Evolutionary conservation across 2,113 vertebrate genomes (phyloP).

Genomic region (Notothenia coriiceps): DNA sequence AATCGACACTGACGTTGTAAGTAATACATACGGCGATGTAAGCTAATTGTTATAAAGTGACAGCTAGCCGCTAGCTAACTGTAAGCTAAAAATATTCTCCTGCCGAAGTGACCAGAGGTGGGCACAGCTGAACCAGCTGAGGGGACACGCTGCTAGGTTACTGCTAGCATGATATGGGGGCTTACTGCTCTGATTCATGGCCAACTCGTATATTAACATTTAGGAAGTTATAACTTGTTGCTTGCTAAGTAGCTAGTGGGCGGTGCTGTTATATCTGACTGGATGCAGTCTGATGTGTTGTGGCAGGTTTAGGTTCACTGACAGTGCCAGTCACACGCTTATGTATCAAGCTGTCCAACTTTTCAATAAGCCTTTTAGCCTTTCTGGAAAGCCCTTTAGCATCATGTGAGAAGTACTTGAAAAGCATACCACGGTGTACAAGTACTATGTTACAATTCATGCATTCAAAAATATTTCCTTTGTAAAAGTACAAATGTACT

Average conservation of each 20-base stretch:
- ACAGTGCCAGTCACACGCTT: not conserved
- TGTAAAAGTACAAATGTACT: no score
- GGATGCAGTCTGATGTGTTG: not conserved
- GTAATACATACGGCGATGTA: not conserved
- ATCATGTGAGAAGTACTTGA: not conserved
- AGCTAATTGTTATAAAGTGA: not conserved
- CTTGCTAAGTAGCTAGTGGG: slow-evolving; percentile 1
- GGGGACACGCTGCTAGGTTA: not conserved
- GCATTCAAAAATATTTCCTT: no score
- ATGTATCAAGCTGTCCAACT: not conserved
- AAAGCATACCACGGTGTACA: no score
- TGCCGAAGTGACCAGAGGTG: slow-evolving; percentile 12
- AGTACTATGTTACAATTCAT: no score
- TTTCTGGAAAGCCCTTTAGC: not conserved
- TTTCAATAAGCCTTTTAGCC: not conserved
- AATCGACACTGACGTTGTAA: not conserved
- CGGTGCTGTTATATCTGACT: not conserved
- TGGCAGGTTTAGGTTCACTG: slow-evolving; percentile 1
- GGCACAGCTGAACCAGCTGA: slow-evolving; percentile 22
- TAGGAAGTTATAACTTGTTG: slow-evolving; percentile 25
- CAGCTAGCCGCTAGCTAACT: slow-evolving; percentile 47
- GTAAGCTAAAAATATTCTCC: slow-evolving; percentile 72
- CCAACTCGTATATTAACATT: no score
- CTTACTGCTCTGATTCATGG: not conserved
- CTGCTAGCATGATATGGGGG: not conserved